These are phyloP conservation scores for Melanerpes formicivorus DNA, from an alignment of 2,113 vertebrate species.

Conservation along the genomic window DNA sequence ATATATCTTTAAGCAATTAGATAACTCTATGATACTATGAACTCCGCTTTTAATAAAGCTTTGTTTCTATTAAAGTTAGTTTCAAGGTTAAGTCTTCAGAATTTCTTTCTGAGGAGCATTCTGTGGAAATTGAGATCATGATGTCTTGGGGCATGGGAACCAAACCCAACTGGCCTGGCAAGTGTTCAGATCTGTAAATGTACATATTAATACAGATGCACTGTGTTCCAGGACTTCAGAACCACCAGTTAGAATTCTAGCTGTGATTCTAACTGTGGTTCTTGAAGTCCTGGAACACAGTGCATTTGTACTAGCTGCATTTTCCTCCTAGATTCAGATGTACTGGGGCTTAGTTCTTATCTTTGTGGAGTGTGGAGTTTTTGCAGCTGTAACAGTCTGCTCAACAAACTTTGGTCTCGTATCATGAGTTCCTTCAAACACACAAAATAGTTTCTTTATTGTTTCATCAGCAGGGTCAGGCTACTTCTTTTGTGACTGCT, in stretches of 20 bases:
- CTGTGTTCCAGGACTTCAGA: neutral
- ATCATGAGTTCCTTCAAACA: neutral
- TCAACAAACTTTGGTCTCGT: neutral
- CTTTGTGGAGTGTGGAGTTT: neutral
- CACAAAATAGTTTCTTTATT: neutral
- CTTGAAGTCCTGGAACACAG: too few species aligned
- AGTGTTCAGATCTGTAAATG: neutral
- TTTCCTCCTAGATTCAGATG: neutral
- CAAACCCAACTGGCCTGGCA: neutral
- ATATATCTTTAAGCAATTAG: neutral
- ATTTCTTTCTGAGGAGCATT: neutral
- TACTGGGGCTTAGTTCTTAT: neutral
- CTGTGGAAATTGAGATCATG: neutral
- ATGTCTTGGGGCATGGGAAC: neutral
- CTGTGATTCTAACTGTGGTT: too few species aligned
- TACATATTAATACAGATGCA: neutral
- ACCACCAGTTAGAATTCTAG: neutral
- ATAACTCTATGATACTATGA: neutral
- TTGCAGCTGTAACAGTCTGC: neutral
- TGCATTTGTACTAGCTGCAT: too few species aligned
- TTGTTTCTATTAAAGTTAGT: neutral
- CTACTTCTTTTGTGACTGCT: neutral
- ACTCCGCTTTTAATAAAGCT: neutral
- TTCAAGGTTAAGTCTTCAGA: neutral
- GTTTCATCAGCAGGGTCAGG: neutral